A percentile compares a stretch with the other conserved stretches of the same genome.
Conservation (phyloP, 2,113 vertebrate genomes). For the Megaleporinus macrocephalus region DNA sequence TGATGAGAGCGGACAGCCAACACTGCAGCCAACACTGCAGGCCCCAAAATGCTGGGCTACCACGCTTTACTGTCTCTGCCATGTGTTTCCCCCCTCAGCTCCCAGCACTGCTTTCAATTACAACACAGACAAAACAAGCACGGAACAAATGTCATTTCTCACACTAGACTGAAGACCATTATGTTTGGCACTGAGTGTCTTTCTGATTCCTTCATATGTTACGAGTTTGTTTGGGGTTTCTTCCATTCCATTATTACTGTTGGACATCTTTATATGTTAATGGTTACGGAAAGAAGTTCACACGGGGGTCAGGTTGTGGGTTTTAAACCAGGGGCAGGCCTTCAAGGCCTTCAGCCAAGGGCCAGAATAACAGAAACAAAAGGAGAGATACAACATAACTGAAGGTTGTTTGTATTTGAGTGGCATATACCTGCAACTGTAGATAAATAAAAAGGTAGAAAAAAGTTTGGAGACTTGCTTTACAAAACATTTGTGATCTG, state of each 20-base stretch:
- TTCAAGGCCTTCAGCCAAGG: background rate
- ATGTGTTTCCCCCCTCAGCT: slow-evolving; percentile 33
- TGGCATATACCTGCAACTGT: background rate
- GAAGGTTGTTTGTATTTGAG: background rate
- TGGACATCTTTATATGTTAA: slow-evolving; percentile 36
- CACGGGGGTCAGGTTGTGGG: background rate
- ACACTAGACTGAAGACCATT: slow-evolving; percentile 34
- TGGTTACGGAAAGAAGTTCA: slow-evolving; percentile 28
- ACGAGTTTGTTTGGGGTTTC: slow-evolving; percentile 37
- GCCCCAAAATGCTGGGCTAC: slow-evolving; percentile 33
- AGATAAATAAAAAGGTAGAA: no score
- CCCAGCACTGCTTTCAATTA: slow-evolving; percentile 54
- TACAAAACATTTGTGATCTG: background rate
- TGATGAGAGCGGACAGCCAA: slow-evolving; percentile 51
- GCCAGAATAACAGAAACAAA: slow-evolving; percentile 10
- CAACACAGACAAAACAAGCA: slow-evolving; percentile 58
- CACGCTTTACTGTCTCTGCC: slow-evolving; percentile 43
- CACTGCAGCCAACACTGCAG: slow-evolving; percentile 23
- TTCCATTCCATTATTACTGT: slow-evolving; percentile 24
- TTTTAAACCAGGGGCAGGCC: background rate
- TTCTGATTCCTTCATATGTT: slow-evolving; percentile 26
- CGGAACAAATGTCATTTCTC: slow-evolving; percentile 53
- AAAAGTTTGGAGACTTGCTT: background rate
- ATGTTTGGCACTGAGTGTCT: slow-evolving; percentile 21
- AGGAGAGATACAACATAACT: background rate